Percentiles rank a stretch among this genome's conserved stretches.
Conservation (phyloP, 2,113 vertebrate genomes). For the Chionomys nivalis region DNA sequence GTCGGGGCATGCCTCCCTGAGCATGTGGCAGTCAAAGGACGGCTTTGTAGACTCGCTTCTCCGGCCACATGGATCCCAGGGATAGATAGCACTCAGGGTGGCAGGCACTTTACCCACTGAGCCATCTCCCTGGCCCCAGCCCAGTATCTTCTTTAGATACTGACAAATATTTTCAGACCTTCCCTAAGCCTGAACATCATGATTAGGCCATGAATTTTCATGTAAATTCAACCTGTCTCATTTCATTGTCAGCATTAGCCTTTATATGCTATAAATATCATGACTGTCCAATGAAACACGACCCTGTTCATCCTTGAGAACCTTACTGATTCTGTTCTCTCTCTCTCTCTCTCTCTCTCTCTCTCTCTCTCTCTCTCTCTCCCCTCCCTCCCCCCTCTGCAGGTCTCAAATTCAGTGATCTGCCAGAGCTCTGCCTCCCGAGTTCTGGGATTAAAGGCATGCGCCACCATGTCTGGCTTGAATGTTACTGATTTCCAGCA, state of each 20-base stretch:
- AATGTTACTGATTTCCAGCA: background rate
- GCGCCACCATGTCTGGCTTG: background rate
- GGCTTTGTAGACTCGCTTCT: background rate
- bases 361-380: background rate
- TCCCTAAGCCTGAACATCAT: constrained; percentile 1
- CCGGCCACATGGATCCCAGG: background rate
- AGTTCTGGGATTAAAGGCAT: background rate
- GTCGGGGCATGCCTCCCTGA: background rate
- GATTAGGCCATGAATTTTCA: background rate
- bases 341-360: background rate
- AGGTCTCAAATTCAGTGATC: background rate
- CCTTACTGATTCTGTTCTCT: background rate
- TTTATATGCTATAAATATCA: constrained; percentile 21
- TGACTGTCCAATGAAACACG: background rate
- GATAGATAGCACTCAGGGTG: background rate
- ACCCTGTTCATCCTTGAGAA: constrained; percentile 15
- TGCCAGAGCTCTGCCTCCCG: background rate
- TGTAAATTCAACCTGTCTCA: constrained; percentile 19
- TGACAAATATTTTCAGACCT: constrained; percentile 26
- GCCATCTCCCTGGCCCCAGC: background rate
- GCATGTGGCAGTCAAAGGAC: background rate
- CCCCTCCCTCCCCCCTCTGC: fast-evolving
- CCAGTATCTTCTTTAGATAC: background rate
- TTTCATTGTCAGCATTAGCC: background rate
- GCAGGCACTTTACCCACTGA: background rate